Base-by-base conservation (phyloP, 2,113 vertebrate genomes). In the Limanda limanda region DNA sequence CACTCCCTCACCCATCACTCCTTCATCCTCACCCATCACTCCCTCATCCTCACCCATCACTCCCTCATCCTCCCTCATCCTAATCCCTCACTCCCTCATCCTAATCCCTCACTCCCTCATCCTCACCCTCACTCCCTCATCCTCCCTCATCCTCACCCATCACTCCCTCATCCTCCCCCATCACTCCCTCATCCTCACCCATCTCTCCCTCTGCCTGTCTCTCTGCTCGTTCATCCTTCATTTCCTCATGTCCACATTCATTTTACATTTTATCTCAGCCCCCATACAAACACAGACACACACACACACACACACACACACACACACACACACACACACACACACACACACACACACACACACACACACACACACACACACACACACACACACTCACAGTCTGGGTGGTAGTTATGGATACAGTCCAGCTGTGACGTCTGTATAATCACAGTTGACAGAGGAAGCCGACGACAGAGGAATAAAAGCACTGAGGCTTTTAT, bases 401-500 rank as follows among this genome's bases (percentile, higher is more conserved):
- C 56, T 70, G 82, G 82, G 35, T 37, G 45, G 88, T 85, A 71
- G 88, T 85, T 79, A 81, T 83, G 78, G 77, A 83, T 79, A 83
- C 80, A 71, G 78, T 83, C 79, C 56, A 59, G 74, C 66, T 17
- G 47, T 48, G 47, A 18, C 4, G 47, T 17, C 47, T 76, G 72
- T 78, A 55, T 84, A 90, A 90, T 90, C 82, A 90, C 2, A 68
- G 81, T 2, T 86, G 85, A 82, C 83, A 73, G 78, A 74, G 51
- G 17, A 27, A 27, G 12, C 7, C 0, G 20, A 51, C 62, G 65
- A 57, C 21, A 8, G 48, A 51, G 17, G 48, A 51, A 20, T 51
- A 80, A 78, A 81, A 77, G 81, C 23, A 17, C 64, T 37, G 55
- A 18, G 27, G 78, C 72, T 82, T 80, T 87, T 81, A 82, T 76